A percentile compares a stretch with the other conserved stretches of the same genome.
Conservation (phyloP, 2,113 vertebrate genomes). For the Anseranas semipalmata region DNA sequence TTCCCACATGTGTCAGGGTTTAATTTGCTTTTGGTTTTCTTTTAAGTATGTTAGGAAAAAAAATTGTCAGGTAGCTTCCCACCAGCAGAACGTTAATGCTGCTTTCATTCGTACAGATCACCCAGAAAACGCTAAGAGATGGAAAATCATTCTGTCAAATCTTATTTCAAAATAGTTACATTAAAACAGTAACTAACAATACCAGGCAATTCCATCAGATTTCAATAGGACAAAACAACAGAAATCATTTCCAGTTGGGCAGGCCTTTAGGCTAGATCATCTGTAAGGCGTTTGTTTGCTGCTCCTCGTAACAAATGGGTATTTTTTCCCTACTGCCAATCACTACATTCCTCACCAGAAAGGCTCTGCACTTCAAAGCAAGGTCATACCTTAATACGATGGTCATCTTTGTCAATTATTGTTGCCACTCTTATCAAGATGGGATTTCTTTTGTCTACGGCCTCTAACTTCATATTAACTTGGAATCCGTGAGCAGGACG, state of each 20-base stretch:
- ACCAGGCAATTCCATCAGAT: background rate
- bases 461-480: constrained; percentile 82
- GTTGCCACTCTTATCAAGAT: constrained; percentile 86
- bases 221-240: background rate
- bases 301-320: background rate
- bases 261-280: background rate
- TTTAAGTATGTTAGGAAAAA: background rate
- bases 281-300: background rate
- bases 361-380: background rate
- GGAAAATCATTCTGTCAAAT: background rate
- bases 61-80: background rate
- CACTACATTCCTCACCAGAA: background rate
- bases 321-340: background rate
- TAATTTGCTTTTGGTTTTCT: background rate
- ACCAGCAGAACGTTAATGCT: background rate
- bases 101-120: background rate
- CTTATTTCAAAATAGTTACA: background rate
- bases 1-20: background rate
- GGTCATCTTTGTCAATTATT: constrained; percentile 78
- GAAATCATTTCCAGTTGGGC: background rate
- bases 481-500: constrained; percentile 83
- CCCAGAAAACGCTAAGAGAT: background rate
- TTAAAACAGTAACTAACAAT: background rate
- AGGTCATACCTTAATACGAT: constrained; percentile 81
- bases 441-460: constrained; percentile 86